Percentiles rank a stretch among this genome's conserved stretches.
These are phyloP conservation scores for Pteruthius melanotis DNA, from an alignment of 2,113 vertebrate species.

Conservation along the genomic window DNA sequence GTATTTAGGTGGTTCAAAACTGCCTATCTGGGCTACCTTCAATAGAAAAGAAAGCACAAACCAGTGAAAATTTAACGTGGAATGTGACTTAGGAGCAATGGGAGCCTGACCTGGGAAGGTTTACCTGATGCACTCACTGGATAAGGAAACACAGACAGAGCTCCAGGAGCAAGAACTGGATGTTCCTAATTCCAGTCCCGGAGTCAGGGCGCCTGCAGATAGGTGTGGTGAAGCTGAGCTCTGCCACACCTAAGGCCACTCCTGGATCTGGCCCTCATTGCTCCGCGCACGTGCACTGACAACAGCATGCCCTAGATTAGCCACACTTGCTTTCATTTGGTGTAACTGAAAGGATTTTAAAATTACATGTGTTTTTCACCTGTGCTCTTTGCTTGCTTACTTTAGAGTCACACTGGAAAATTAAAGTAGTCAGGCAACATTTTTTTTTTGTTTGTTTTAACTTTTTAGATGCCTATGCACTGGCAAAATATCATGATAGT, in stretches of 20 bases:
- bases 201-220: slow-evolving; percentile 21
- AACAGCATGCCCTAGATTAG: slow-evolving; percentile 37
- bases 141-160: background rate
- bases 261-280: background rate
- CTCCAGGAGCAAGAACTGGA: slow-evolving; percentile 52
- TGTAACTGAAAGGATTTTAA: background rate
- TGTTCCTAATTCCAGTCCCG: slow-evolving; percentile 58
- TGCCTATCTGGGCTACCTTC: background rate
- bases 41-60: background rate
- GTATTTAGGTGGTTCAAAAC: background rate
- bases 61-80: background rate
- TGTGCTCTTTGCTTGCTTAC: background rate
- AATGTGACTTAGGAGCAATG: background rate
- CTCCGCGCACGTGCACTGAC: rapidly evolving
- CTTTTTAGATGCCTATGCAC: background rate
- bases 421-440: background rate
- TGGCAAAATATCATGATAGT: background rate
- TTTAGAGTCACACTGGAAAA: background rate
- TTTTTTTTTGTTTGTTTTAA: background rate
- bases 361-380: background rate
- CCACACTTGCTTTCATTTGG: background rate
- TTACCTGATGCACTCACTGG: background rate
- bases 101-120: background rate
- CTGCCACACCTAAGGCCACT: slow-evolving; percentile 43
- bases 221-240: slow-evolving; percentile 33